A percentile compares a stretch with the other conserved stretches of the same genome.
Conservation (phyloP, 2,797 vertebrate genomes). For the Microctenopoma steveboyesi region DNA sequence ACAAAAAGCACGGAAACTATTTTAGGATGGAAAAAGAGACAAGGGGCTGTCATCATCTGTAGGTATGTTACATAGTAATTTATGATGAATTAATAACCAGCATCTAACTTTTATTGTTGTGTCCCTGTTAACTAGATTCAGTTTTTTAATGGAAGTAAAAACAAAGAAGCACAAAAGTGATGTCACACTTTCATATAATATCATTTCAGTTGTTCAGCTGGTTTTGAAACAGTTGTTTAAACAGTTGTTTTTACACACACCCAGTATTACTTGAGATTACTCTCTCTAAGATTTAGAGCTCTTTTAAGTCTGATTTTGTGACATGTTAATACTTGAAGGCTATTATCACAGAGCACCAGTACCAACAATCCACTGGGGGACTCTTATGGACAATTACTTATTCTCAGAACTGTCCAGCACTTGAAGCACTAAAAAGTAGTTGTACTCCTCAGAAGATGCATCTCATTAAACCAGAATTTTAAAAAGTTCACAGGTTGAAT, state of each 20-base stretch:
- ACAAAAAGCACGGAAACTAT: neutral
- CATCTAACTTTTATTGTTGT: too few species aligned
- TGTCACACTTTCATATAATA: too few species aligned
- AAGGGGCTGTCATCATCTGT: too few species aligned
- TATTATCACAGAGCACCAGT: neutral
- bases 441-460: constrained; percentile 21
- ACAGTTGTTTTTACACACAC: neutral
- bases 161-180: too few species aligned
- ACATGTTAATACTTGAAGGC: neutral
- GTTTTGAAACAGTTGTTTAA: too few species aligned
- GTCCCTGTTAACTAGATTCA: too few species aligned
- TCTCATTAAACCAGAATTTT: constrained; percentile 40
- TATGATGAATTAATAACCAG: too few species aligned
- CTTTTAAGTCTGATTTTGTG: neutral
- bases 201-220: too few species aligned
- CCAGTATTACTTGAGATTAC: neutral
- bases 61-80: too few species aligned
- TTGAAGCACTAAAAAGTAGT: neutral
- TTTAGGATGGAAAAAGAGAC: too few species aligned
- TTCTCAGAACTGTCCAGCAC: neutral
- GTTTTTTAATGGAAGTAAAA: too few species aligned
- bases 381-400: neutral
- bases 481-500: constrained; percentile 45
- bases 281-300: neutral
- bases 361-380: neutral